A percentile compares a stretch with the other conserved stretches of the same genome.
Conservation (phyloP, 2,888 invertebrate species). For the Parnassius apollo region DNA sequence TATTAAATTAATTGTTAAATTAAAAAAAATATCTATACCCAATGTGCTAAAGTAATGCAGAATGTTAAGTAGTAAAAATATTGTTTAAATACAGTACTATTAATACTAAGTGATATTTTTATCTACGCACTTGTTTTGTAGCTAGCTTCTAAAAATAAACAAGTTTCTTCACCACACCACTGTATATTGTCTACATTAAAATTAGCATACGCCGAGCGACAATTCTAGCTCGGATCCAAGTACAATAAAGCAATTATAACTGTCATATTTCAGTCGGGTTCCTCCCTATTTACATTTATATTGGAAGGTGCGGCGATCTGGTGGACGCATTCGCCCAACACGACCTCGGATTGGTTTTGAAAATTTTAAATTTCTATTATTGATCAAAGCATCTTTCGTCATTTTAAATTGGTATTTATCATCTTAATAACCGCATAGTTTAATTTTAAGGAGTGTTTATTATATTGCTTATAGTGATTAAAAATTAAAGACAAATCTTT, state of each 20-base stretch:
- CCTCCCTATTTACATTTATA: slow-evolving; percentile 77
- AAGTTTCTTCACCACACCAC: slow-evolving; percentile 6
- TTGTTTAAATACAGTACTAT: too few species aligned
- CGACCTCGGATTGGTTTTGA: slow-evolving; percentile 46
- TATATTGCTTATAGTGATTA: too few species aligned
- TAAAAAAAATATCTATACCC: too few species aligned
- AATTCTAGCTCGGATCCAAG: slow-evolving; percentile 48
- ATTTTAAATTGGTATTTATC: too few species aligned
- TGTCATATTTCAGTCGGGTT: slow-evolving; percentile 71
- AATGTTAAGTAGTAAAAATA: too few species aligned
- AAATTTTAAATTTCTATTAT: slow-evolving; percentile 33
- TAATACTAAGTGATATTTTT: too few species aligned
- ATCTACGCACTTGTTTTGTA: too few species aligned
- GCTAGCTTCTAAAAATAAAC: slow-evolving; percentile 5
- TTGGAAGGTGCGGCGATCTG: slow-evolving; percentile 53
- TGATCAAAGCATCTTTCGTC: neutral
- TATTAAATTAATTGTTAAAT: too few species aligned
- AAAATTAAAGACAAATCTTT: too few species aligned
- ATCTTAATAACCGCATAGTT: too few species aligned
- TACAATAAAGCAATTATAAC: slow-evolving; percentile 80
- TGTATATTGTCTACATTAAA: slow-evolving; percentile 28
- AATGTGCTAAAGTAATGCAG: too few species aligned
- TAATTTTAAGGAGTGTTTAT: too few species aligned
- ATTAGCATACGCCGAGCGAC: slow-evolving; percentile 59
- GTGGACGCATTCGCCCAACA: slow-evolving; percentile 34